Evolutionary conservation across 2,888 invertebrate species (phyloP).

Genomic region (Meteorus cinctellus): DNA sequence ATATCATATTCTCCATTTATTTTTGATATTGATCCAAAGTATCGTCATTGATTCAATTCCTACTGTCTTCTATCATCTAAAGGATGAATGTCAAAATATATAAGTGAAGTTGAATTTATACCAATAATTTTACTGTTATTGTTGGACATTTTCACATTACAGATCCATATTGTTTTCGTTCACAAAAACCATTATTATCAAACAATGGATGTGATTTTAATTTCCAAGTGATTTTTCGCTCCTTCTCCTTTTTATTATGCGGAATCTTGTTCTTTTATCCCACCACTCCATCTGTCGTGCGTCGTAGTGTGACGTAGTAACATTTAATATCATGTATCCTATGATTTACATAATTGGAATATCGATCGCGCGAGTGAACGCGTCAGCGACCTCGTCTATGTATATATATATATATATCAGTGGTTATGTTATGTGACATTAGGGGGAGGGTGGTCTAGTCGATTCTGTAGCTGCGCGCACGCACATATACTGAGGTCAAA

Average conservation of each 20-base stretch:
- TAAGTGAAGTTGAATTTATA: too few species aligned
- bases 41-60: neutral
- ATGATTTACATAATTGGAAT: constrained; percentile 45
- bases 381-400: constrained; percentile 40
- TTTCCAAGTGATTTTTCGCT: too few species aligned
- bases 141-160: too few species aligned
- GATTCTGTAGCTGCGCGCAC: neutral
- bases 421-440: neutral
- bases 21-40: neutral
- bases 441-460: neutral
- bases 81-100: too few species aligned
- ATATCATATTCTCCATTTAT: neutral
- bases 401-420: neutral
- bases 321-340: constrained; percentile 39
- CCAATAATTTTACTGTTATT: too few species aligned
- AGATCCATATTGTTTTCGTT: too few species aligned
- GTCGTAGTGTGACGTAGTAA: constrained; percentile 1
- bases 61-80: neutral
- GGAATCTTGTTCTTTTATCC: neutral
- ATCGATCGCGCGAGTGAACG: constrained; percentile 41
- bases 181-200: too few species aligned
- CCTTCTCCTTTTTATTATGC: neutral
- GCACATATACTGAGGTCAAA: neutral
- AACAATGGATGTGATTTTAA: too few species aligned
- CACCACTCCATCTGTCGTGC: constrained; percentile 8